A percentile compares a stretch with the other conserved stretches of the same genome.
Evolutionary conservation across 1,140 invertebrate genomes (phyloP).

Genomic region (Orius insidiosus): DNA sequence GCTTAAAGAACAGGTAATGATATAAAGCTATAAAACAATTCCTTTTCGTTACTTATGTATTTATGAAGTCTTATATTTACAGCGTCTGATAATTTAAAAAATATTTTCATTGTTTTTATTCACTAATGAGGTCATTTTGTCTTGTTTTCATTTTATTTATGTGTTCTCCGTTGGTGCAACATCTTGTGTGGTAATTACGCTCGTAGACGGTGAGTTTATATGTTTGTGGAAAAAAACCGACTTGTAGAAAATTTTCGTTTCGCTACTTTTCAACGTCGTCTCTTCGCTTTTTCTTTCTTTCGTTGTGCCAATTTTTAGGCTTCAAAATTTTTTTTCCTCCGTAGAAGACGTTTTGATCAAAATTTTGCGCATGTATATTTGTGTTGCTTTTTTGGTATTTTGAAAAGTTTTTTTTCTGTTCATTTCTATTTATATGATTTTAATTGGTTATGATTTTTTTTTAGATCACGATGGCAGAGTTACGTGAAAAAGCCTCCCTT

Average conservation of each 20-base stretch:
- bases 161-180: constrained; percentile 5
- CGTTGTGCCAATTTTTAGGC: neutral
- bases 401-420: too few species aligned
- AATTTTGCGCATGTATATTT: neutral
- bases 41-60: neutral
- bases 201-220: constrained; percentile 17
- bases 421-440: neutral
- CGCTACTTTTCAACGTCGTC: constrained; percentile 1
- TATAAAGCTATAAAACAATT: too few species aligned
- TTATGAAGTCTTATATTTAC: neutral
- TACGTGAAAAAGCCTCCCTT: constrained; percentile 29
- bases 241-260: neutral
- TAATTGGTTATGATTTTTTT: too few species aligned
- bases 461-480: constrained; percentile 50
- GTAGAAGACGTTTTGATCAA: neutral
- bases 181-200: constrained; percentile 23
- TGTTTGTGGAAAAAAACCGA: neutral
- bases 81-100: neutral
- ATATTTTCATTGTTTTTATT: neutral
- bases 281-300: constrained; percentile 1
- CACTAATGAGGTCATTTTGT: constrained; percentile 7
- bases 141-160: constrained; percentile 6
- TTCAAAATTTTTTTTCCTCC: constrained; percentile 6
- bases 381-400: constrained; percentile 6
- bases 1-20: constrained; percentile 72